Evolutionary conservation across 2,888 invertebrate genomes (phyloP), one percentile per base, ranked within the genome.

Genomic region (Scaptomyza parva): DNA sequence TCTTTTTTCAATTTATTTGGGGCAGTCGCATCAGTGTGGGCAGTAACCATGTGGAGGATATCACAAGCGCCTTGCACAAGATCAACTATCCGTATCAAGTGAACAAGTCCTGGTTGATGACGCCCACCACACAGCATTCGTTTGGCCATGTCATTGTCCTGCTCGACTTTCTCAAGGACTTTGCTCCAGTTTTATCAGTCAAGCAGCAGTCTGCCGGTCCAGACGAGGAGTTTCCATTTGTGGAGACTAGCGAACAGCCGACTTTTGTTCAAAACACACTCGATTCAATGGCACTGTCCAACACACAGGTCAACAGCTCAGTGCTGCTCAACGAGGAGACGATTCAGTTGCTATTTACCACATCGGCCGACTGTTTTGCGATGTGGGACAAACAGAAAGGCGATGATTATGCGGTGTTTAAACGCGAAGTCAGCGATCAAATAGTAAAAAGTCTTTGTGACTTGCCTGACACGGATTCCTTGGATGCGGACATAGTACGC

Each of bases 101-200:
- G 0, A 91, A 88, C 47, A 92, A 92, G 58, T 92, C 92, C 0
- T 91, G 91, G 88, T 63, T 92, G 7, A 90, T 91, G 71, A 91
- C 92, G 4, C 91, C 91, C 0, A 90, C 88, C 43, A 90, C 91
- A 0, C 89, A 90, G 18, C 90, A 91, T 53, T 90, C 91, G 0
- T 90, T 91, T 51, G 89, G 89, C 4, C 90, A 91, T 78, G 88
- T 90, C 0, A 84, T 92, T 9, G 75, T 90, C 12, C 53, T 92
- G 20, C 72, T 92, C 0, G 89, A 89, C 14, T 92, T 89, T 65
- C 79, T 92, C 2, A 86, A 88, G 75, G 89, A 90, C 26, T 88
- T 91, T 69, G 84, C 86, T 1, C 80, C 87, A 0, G 68, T 72
- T 0, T 52, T 39, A 26, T 63, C 30, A 40, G 62, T 35, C 11